phyloP scores from a whole-genome alignment of 2,113 vertebrate species.

The Gopherus evgoodei region DNA sequence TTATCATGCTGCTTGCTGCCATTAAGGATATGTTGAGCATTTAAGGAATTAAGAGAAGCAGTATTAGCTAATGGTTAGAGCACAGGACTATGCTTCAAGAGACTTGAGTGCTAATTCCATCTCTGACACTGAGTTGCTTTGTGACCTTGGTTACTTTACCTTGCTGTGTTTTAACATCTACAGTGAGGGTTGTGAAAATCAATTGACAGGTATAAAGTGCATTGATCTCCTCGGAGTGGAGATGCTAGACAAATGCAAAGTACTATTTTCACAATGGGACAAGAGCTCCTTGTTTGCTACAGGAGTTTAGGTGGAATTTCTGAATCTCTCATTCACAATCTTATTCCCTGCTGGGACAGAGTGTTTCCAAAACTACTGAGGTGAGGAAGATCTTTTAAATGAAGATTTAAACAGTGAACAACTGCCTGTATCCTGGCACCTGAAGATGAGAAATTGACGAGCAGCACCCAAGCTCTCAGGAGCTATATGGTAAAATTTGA shows the following conservation, averaged over 20 bases:
- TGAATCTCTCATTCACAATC: not conserved
- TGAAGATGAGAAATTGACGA: not conserved
- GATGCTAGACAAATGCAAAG: not conserved
- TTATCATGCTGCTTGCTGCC: not conserved
- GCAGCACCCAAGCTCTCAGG: not conserved
- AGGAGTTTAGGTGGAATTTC: not conserved
- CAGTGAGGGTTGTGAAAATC: not conserved
- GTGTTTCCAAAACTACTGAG: not conserved
- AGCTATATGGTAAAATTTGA: constrained; percentile 14
- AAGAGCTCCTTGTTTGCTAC: not conserved
- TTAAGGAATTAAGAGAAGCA: not conserved
- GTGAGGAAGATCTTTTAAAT: not conserved
- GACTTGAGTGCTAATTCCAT: not conserved
- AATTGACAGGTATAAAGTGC: not conserved
- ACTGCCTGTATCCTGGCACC: not conserved
- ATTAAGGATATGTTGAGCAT: not conserved
- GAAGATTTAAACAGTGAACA: not conserved
- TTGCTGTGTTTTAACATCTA: not conserved
- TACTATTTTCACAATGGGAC: not conserved
- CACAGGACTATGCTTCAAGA: not conserved
- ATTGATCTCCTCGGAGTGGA: not conserved
- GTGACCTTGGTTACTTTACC: not conserved
- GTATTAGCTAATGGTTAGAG: not conserved
- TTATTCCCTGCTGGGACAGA: not conserved
- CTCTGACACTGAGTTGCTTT: not conserved